phyloP scores from a whole-genome alignment of 2,888 invertebrate species.

The Campopleginae sp. region DNA sequence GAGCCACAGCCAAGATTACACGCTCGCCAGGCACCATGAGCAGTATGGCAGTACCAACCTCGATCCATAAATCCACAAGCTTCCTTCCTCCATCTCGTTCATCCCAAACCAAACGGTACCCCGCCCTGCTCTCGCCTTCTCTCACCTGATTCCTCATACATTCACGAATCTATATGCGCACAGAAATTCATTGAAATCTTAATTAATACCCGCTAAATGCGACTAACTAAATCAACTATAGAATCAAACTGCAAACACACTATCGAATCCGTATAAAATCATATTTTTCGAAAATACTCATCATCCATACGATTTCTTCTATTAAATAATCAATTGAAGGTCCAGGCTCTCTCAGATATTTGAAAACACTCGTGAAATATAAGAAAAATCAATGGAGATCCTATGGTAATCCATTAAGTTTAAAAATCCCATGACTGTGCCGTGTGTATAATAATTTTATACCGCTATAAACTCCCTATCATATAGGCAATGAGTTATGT shows the following conservation, averaged over 20 bases:
- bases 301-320: neutral
- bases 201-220: neutral
- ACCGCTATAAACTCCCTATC: too few relatives aligned
- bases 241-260: neutral
- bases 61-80: slow-evolving; percentile 60
- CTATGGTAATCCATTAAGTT: too few relatives aligned
- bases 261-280: neutral
- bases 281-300: neutral
- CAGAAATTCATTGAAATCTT: slow-evolving; percentile 35
- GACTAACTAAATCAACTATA: neutral
- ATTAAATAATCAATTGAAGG: too few relatives aligned
- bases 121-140: neutral
- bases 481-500: neutral
- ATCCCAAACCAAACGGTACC: slow-evolving; percentile 19
- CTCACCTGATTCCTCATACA: slow-evolving; percentile 18
- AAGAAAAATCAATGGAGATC: too few relatives aligned
- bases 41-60: slow-evolving; percentile 38
- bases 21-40: slow-evolving; percentile 33
- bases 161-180: slow-evolving; percentile 24
- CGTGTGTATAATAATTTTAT: too few relatives aligned
- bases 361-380: too few relatives aligned
- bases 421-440: too few relatives aligned
- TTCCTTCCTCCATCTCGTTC: slow-evolving; percentile 23
- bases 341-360: too few relatives aligned
- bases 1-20: slow-evolving; percentile 61